Base-by-base conservation (phyloP, 1,140 invertebrate species). In the Drosophila lacertosa region DNA sequence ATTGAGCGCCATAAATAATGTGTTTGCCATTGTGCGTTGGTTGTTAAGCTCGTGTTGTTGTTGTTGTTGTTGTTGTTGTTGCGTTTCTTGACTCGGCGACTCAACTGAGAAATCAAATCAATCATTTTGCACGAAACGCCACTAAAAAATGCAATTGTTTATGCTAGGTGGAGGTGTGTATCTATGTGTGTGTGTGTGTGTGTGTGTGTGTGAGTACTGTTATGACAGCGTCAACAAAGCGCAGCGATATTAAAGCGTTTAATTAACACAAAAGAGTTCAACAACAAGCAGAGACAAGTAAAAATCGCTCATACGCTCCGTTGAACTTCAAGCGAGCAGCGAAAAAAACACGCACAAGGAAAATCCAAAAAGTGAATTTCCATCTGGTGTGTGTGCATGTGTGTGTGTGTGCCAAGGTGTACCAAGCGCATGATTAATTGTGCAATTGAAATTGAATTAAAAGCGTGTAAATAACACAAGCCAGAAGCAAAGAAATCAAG, bases 211-310 rank as follows among this genome's bases (percentile, higher is more conserved):
- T 40, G 60, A 51, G 60, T 66, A 65, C 45, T 59, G 71, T 83
- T 83, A 84, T 83, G 79, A 83, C 79, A 84, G 81, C 81, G 59
- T 62, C 70, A 84, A 86, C 80, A 84, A 86, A 81, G 81, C 81
- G 77, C 73, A 72, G 64, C 77, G 51, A 69, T 64, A 67, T 81
- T 86, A 77, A 84, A 88, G 81, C 84, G 77, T 86, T 84, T 84
- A 84, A 84, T 84, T 84, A 84, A 86, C 81, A 84, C 80, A 84
- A 75, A 81, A 83, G 74, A 86, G 81, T 86, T 83, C 81, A 84
- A 69, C 81, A 86, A 68, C 72, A 66, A 63, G 45, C 64, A 72
- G 73, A 73, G 64, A 69, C 65, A 78, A 68, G 55, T 44, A 39
- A 77, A 86, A 81, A 84, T 86, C 77, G 77, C 81, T 86, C 81